A percentile compares a stretch with the other conserved stretches of the same genome.
These are phyloP conservation scores for Nasonovia ribisnigri DNA, from an alignment of 2,888 invertebrate genomes.

Conservation along the genomic window DNA sequence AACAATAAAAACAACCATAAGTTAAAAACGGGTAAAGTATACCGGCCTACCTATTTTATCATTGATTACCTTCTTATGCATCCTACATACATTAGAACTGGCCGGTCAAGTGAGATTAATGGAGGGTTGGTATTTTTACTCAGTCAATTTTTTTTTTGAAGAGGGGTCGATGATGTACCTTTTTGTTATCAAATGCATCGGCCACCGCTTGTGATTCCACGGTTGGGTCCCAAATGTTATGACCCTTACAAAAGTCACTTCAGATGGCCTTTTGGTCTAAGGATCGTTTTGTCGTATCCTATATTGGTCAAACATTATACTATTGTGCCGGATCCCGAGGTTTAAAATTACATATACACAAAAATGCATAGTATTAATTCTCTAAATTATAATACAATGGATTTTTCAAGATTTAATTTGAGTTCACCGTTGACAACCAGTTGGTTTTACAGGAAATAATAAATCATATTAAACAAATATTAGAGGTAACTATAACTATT, in stretches of 20 bases:
- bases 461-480: background rate
- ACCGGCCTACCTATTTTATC: background rate
- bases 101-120: conserved; percentile 25
- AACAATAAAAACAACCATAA: background rate
- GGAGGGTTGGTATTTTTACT: background rate
- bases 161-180: conserved; percentile 44
- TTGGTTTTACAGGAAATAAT: background rate
- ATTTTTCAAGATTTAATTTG: background rate
- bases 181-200: conserved; percentile 42
- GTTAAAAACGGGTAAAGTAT: background rate
- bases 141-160: background rate
- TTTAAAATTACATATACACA: background rate
- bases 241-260: conserved; percentile 50
- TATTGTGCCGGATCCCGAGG: background rate
- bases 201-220: background rate
- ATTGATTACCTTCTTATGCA: background rate
- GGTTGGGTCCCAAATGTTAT: conserved; percentile 5
- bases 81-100: background rate
- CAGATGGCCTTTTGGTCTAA: conserved; percentile 39
- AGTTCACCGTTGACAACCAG: background rate
- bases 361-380: background rate
- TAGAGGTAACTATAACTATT: background rate
- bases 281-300: conserved; percentile 17
- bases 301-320: background rate
- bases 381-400: background rate